phyloP scores from a whole-genome alignment of 2,888 invertebrate genomes.

The Chloroclystis v-ata region DNA sequence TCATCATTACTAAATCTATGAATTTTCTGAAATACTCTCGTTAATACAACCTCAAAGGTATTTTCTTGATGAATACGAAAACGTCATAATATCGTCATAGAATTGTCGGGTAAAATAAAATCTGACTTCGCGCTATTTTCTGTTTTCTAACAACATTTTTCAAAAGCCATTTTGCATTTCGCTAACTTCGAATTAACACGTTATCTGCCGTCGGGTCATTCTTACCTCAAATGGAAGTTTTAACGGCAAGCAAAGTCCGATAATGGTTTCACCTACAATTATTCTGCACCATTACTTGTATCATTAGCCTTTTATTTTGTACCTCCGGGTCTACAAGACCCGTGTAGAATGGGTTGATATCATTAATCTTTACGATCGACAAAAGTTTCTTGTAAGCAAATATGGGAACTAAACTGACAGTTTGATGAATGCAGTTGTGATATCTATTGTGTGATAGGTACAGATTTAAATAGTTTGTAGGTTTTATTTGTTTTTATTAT shows the following conservation, averaged over 20 bases:
- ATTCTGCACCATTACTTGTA: slow-evolving; percentile 64
- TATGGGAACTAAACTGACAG: slow-evolving; percentile 45
- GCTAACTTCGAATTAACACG: not conserved
- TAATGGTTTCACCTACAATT: slow-evolving; percentile 64
- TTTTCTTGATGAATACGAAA: too few relatives aligned
- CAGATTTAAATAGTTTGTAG: not conserved
- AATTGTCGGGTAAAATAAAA: too few relatives aligned
- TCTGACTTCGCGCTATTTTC: too few relatives aligned
- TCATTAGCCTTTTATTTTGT: slow-evolving; percentile 66
- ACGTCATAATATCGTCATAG: too few relatives aligned
- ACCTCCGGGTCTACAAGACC: slow-evolving; percentile 56
- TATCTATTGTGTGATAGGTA: not conserved
- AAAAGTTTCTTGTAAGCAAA: slow-evolving; percentile 70
- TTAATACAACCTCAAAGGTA: too few relatives aligned
- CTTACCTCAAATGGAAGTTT: slow-evolving; percentile 46
- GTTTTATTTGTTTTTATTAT: not conserved
- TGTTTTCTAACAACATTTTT: too few relatives aligned
- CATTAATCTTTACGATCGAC: slow-evolving; percentile 68
- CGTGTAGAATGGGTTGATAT: slow-evolving; percentile 49
- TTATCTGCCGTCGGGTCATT: slow-evolving; percentile 57
- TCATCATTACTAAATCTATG: too few relatives aligned
- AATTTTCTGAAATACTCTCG: too few relatives aligned
- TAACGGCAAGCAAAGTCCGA: slow-evolving; percentile 39
- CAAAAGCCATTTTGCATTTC: slow-evolving; percentile 58
- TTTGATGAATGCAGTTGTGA: not conserved